Evolutionary conservation across 2,888 invertebrate species (phyloP).

Genomic region (Mongoloraphidia duomilia): DNA sequence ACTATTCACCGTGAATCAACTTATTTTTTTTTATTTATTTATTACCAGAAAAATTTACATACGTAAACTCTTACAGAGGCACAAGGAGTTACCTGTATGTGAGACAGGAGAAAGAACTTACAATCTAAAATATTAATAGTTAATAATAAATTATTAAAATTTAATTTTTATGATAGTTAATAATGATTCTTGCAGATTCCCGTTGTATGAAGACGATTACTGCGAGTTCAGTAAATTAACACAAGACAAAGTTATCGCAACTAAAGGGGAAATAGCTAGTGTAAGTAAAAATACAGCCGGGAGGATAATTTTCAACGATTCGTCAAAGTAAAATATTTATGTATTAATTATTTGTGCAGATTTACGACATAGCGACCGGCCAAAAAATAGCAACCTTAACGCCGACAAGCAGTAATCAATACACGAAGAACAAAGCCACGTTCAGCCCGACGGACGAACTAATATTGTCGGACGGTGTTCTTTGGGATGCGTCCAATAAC

Average conservation of each 20-base stretch:
- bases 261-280: slow-evolving; percentile 66
- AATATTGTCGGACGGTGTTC: slow-evolving; percentile 87
- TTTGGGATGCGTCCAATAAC: slow-evolving; percentile 83
- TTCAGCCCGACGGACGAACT: slow-evolving; percentile 89
- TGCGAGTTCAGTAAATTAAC: slow-evolving; percentile 79
- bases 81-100: no score
- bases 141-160: slow-evolving; percentile 6
- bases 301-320: slow-evolving; percentile 2
- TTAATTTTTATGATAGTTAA: slow-evolving; percentile 1
- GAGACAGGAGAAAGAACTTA: no score
- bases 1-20: no score
- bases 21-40: no score
- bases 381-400: slow-evolving; percentile 55
- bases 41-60: no score
- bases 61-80: no score
- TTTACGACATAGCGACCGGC: slow-evolving; percentile 81
- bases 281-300: slow-evolving; percentile 30
- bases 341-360: slow-evolving; percentile 29
- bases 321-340: not conserved
- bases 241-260: slow-evolving; percentile 81
- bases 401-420: slow-evolving; percentile 79
- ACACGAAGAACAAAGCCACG: slow-evolving; percentile 85
- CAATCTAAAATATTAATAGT: slow-evolving; percentile 1
- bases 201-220: slow-evolving; percentile 73
- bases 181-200: slow-evolving; percentile 36